Percentiles rank a stretch among this genome's conserved stretches.
Conservation (phyloP, 2,797 vertebrate species). For the Intellagama lesueurii region DNA sequence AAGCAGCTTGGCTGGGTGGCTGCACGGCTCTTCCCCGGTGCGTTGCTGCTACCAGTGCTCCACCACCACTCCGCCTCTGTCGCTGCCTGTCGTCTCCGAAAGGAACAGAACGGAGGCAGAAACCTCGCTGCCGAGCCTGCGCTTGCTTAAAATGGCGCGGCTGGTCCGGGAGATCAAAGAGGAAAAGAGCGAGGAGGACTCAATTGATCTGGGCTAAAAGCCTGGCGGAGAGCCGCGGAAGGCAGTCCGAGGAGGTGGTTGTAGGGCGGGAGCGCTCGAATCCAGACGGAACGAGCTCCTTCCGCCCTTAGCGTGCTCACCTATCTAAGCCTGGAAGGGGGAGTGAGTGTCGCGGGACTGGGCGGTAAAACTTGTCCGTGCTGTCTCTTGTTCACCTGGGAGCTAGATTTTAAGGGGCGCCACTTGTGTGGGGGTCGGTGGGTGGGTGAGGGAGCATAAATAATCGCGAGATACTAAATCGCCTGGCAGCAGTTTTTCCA, state of each 20-base stretch:
- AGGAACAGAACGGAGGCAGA: constrained; percentile 30
- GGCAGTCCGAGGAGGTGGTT: not conserved
- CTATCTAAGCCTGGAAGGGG: not conserved
- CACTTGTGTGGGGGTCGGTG: not conserved
- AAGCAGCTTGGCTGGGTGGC: constrained; percentile 16
- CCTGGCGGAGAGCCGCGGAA: not conserved
- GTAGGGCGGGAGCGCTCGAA: too few species aligned
- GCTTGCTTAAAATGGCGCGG: constrained; percentile 73
- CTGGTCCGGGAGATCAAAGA: constrained; percentile 38
- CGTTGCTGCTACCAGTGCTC: constrained; percentile 49
- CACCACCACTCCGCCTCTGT: constrained; percentile 45
- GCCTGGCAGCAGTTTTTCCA: not conserved
- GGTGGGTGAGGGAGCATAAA: not conserved
- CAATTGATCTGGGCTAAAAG: constrained; percentile 3
- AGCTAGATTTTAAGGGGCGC: not conserved
- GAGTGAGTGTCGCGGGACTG: not conserved
- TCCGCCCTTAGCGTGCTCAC: too few species aligned
- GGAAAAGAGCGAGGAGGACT: constrained; percentile 37
- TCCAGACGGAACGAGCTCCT: not conserved
- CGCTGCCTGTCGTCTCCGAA: constrained; percentile 63
- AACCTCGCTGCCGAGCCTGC: constrained; percentile 51
- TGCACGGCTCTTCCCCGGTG: not conserved
- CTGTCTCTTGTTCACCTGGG: not conserved
- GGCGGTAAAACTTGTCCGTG: not conserved
- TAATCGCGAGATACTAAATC: too few species aligned